Conservation (phyloP, 2,113 vertebrate genomes). For the Sylvia atricapilla region DNA sequence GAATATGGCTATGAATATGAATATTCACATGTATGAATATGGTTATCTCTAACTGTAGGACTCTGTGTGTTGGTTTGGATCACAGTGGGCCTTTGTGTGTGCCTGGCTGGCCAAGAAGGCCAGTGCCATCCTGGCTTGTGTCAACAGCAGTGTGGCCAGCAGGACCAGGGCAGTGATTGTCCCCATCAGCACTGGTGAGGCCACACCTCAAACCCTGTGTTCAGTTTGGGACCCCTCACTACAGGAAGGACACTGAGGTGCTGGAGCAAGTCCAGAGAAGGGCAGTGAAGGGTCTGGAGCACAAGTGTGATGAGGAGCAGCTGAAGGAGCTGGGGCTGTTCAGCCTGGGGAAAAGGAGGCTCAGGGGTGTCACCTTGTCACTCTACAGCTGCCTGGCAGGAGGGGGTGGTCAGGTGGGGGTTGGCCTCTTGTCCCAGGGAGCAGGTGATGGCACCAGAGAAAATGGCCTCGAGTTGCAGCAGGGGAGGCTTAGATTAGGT, state of each 20-base stretch:
- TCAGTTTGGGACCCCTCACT: neutral
- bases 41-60: neutral
- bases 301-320: neutral
- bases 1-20: neutral
- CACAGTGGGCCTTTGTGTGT: neutral
- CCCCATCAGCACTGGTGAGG: neutral
- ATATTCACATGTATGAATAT: no score
- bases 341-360: neutral
- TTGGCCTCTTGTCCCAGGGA: neutral
- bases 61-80: neutral
- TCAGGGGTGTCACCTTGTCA: neutral
- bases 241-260: neutral
- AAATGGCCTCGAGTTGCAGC: neutral
- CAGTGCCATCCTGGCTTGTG: neutral
- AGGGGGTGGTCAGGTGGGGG: neutral
- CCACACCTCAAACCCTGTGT: neutral
- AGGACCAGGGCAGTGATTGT: neutral
- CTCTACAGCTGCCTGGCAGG: neutral
- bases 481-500: neutral
- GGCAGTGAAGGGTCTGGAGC: fast-evolving
- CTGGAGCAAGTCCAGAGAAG: fast-evolving
- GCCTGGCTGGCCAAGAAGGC: neutral
- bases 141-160: neutral
- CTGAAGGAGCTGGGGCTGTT: neutral
- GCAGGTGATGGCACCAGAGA: neutral